phyloP scores from a whole-genome alignment of 2,113 vertebrate species.

The Podarcis raffonei region DNA sequence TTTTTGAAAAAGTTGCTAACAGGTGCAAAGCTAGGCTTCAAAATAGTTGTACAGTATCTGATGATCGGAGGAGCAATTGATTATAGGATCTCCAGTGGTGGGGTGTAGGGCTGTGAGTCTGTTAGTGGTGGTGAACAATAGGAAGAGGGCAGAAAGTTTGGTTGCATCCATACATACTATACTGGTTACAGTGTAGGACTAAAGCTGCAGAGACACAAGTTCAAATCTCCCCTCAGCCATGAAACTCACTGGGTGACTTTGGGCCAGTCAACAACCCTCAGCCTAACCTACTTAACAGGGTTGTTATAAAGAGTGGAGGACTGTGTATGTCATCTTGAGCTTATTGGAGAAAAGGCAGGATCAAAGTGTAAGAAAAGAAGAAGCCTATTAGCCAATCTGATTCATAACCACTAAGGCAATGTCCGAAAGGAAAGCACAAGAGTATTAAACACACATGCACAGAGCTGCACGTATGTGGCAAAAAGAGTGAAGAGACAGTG shows the following conservation, averaged over 20 bases:
- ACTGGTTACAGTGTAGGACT: fast-evolving
- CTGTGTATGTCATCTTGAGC: too few species aligned
- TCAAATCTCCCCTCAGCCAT: too few species aligned
- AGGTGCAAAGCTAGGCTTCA: background rate
- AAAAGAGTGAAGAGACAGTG: background rate
- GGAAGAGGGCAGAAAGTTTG: background rate
- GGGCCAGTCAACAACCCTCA: too few species aligned
- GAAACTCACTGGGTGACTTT: too few species aligned
- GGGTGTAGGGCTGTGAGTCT: background rate
- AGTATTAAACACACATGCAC: background rate
- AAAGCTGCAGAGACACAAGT: too few species aligned
- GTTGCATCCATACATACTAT: background rate
- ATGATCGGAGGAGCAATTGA: background rate
- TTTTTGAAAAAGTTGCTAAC: background rate
- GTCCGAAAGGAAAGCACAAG: background rate
- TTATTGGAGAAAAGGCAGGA: too few species aligned
- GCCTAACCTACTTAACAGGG: too few species aligned
- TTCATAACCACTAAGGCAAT: background rate
- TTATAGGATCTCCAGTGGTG: background rate
- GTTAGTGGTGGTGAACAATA: background rate
- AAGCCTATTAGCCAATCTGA: background rate
- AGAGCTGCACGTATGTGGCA: background rate
- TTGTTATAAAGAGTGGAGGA: too few species aligned
- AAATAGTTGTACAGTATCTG: background rate
- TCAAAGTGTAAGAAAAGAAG: too few species aligned